A percentile compares a stretch with the other conserved stretches of the same genome.
Evolutionary conservation across 2,888 invertebrate species (phyloP).

Genomic region (Drosophila monieri): DNA sequence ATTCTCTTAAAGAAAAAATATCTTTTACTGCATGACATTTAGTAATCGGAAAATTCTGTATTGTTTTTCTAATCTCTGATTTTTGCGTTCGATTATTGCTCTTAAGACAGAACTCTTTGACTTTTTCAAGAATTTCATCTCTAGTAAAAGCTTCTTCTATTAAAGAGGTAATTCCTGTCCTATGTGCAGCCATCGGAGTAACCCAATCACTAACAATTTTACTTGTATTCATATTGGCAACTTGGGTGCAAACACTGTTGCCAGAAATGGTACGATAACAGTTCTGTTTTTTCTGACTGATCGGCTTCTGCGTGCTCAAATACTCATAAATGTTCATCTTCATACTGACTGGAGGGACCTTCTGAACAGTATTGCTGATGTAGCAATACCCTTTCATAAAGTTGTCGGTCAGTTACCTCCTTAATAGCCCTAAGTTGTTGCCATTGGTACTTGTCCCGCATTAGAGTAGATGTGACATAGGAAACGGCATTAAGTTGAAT

Average conservation of each 20-base stretch:
- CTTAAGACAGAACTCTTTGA: conserved; percentile 83
- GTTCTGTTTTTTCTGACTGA: conserved; percentile 76
- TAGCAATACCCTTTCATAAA: conserved; percentile 80
- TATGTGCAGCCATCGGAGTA: conserved; percentile 68
- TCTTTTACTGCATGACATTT: too few species aligned
- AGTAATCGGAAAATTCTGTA: neutral
- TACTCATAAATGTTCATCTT: conserved; percentile 81
- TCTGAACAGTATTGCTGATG: conserved; percentile 60
- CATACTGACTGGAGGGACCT: conserved; percentile 16
- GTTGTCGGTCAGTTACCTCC: conserved; percentile 81
- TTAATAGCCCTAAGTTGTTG: conserved; percentile 81
- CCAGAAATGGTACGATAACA: conserved; percentile 74
- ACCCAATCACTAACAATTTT: conserved; percentile 64
- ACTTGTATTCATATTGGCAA: conserved; percentile 72
- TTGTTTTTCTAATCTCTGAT: neutral
- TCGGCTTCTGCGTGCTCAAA: conserved; percentile 48
- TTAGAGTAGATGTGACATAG: conserved; percentile 58
- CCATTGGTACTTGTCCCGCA: conserved; percentile 77
- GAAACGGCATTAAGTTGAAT: conserved; percentile 15
- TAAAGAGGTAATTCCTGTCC: conserved; percentile 58
- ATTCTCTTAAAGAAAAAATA: too few species aligned
- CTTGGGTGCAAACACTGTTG: conserved; percentile 63
- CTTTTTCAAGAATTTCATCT: conserved; percentile 82
- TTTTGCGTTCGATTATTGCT: conserved; percentile 79
- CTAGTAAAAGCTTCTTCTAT: conserved; percentile 78